These are phyloP conservation scores for Megaceryle alcyon DNA, from an alignment of 2,797 vertebrate species.

Conservation along the genomic window DNA sequence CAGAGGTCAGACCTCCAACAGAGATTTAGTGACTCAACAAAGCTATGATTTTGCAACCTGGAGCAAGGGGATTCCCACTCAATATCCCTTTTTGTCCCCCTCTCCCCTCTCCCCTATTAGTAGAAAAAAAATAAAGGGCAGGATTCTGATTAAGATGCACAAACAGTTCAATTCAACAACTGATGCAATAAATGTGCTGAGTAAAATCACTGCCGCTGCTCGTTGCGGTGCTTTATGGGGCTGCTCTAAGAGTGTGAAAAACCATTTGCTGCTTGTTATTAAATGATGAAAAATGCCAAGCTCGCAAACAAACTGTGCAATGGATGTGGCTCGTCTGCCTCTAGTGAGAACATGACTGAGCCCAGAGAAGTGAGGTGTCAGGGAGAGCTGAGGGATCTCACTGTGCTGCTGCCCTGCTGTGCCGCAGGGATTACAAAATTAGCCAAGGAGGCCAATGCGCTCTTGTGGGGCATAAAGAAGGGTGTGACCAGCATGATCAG, in stretches of 20 bases:
- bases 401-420: not conserved
- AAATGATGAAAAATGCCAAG: slow-evolving; percentile 29
- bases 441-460: no score
- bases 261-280: slow-evolving; percentile 16
- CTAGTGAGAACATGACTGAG: not conserved
- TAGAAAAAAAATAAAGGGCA: not conserved
- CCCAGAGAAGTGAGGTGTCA: not conserved
- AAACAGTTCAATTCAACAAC: not conserved
- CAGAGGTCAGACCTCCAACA: not conserved
- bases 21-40: not conserved
- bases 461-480: no score
- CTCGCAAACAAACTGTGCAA: not conserved
- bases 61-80: not conserved
- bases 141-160: slow-evolving; percentile 3
- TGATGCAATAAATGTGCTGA: not conserved
- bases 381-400: not conserved
- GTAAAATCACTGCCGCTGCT: slow-evolving; percentile 4
- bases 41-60: not conserved
- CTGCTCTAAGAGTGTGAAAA: slow-evolving; percentile 24
- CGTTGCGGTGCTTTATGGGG: slow-evolving; percentile 1
- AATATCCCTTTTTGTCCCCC: not conserved
- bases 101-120: not conserved
- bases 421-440: not conserved
- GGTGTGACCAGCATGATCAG: no score
- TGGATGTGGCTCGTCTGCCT: not conserved